Base-by-base conservation (phyloP, 1,140 invertebrate genomes). In the Hycleus phaleratus region DNA sequence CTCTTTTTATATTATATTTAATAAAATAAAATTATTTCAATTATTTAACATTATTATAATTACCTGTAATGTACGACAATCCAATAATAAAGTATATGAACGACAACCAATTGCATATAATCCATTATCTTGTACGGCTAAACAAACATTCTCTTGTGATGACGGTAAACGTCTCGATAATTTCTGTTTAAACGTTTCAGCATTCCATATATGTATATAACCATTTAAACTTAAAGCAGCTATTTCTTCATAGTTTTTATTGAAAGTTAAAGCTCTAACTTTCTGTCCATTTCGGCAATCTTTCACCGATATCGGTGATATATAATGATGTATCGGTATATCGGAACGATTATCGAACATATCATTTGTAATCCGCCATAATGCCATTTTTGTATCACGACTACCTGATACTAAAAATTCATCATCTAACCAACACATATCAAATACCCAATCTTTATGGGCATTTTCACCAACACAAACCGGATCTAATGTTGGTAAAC, bases 371-470 rank as follows among this genome's bases (percentile, higher is more conserved):
- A 89, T 85, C 57, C 84, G 78, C 89, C 89, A 92, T 40, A 92
- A 74, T 45, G 86, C 84, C 78, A 92, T 82, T 73, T 85, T 87
- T 1, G 90, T 91, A 72, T 97, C 94, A 58, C 93, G 82, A 0
- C 93, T 95, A 3, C 94, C 94, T 24, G 92, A 93, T 11, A 97
- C 93, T 49, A 97, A 73, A 78, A 93, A 95, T 73, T 96, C 88
- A 77, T 97, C 95, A 75, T 97, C 94, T 46, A 98, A 72, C 95
- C 95, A 98, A 67, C 88, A 90, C 81, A 95, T 85, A 68, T 96
- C 95, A 77, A 97, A 94, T 43, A 81, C 90, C 86, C 93, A 95
- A 73, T 97, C 94, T 70, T 85, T 84, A 74, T 98, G 95, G 10
- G 89, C 91, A 68, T 77, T 77, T 78, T 97, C 93, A 4, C 94